Conservation (phyloP, 1,140 invertebrate species). For the Cydia fagiglandana region DNA sequence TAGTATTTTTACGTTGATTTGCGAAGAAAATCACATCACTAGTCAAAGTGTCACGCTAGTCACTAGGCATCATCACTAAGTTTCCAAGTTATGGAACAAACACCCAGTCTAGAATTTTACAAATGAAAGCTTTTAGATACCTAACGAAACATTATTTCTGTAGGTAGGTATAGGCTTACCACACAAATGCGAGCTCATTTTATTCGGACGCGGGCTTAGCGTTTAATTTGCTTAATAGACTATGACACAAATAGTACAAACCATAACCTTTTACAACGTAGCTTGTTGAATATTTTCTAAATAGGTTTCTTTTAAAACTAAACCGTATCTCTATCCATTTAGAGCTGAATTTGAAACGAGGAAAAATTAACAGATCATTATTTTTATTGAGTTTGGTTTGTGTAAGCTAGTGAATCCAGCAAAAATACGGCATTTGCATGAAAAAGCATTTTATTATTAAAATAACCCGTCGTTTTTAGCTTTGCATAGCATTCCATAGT, state of each 20-base stretch:
- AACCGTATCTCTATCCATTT: background rate
- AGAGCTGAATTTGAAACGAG: background rate
- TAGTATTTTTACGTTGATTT: too few relatives aligned
- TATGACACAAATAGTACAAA: background rate
- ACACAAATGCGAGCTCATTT: background rate
- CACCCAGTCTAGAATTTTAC: too few relatives aligned
- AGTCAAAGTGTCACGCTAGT: too few relatives aligned
- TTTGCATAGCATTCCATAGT: too few relatives aligned
- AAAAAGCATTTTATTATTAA: background rate
- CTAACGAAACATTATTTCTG: too few relatives aligned
- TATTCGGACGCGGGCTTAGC: background rate
- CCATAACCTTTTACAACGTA: background rate
- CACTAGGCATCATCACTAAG: too few relatives aligned
- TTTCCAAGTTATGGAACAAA: too few relatives aligned
- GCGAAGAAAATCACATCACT: too few relatives aligned
- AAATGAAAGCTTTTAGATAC: too few relatives aligned
- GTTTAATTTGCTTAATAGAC: constrained; percentile 7
- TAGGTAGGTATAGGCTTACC: too few relatives aligned
- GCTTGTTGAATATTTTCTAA: background rate
- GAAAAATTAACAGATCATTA: too few relatives aligned
- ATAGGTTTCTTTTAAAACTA: background rate
- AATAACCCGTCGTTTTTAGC: too few relatives aligned
- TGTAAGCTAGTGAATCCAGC: background rate
- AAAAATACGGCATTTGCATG: background rate
- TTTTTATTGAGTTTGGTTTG: background rate